Percentiles rank a stretch among this genome's conserved stretches.
Conservation (phyloP, 1,140 invertebrate species). For the Hydropsyche tenuis region DNA sequence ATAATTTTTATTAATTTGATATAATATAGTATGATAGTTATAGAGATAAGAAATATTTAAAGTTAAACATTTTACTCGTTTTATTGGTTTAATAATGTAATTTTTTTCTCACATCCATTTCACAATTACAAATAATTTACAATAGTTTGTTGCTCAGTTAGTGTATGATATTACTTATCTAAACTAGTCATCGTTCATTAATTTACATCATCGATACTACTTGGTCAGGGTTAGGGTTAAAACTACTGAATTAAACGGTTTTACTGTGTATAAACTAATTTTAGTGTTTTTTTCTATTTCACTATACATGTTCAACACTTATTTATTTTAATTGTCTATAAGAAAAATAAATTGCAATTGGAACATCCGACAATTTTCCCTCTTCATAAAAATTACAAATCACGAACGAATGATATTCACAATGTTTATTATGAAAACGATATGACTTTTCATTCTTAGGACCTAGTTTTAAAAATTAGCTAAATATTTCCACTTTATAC, state of each 20-base stretch:
- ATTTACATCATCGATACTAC: slow-evolving; percentile 33
- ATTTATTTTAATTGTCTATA: background rate
- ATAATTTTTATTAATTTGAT: no score
- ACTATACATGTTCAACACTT: background rate
- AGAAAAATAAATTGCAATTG: background rate
- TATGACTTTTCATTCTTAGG: slow-evolving; percentile 17
- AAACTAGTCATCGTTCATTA: slow-evolving; percentile 23
- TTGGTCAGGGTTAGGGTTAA: slow-evolving; percentile 39
- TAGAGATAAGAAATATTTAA: no score
- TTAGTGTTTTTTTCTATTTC: background rate
- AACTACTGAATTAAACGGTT: slow-evolving; percentile 21
- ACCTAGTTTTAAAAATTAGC: background rate
- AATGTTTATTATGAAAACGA: slow-evolving; percentile 28
- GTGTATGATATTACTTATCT: slow-evolving; percentile 21
- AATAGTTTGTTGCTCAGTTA: no score
- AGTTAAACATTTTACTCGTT: no score
- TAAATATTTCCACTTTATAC: slow-evolving; percentile 12
- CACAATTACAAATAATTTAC: no score
- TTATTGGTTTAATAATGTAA: no score
- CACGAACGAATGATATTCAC: slow-evolving; percentile 31
- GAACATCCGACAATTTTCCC: slow-evolving; percentile 5
- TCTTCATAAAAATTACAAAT: background rate
- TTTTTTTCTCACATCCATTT: no score
- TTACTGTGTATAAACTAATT: background rate
- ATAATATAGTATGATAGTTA: no score